phyloP scores from a whole-genome alignment of 2,888 invertebrate species.

The Seladonia tumulorum region DNA sequence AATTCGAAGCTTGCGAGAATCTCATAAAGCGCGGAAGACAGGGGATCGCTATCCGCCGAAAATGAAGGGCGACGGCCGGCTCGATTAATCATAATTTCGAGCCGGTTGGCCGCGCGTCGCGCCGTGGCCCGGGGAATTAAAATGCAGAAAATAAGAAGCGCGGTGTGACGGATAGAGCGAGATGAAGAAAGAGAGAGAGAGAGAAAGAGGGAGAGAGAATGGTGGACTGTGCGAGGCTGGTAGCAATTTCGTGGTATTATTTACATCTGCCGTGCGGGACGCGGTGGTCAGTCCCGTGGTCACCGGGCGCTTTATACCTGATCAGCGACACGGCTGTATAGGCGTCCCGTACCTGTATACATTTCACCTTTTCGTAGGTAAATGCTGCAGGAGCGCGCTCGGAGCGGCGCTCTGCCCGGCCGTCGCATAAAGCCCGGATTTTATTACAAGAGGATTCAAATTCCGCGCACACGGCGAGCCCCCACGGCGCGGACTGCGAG shows the following conservation, averaged over 20 bases:
- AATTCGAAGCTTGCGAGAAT: neutral
- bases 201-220: constrained; percentile 19
- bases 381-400: constrained; percentile 63
- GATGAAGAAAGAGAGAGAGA: constrained; percentile 10
- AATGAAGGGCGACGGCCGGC: neutral
- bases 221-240: constrained; percentile 63
- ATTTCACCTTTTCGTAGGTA: constrained; percentile 72
- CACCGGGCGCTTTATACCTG: constrained; percentile 66
- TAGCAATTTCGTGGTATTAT: constrained; percentile 79
- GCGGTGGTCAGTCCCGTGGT: constrained; percentile 60
- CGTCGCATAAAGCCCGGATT: constrained; percentile 83
- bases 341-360: constrained; percentile 65
- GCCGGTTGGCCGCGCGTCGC: neutral
- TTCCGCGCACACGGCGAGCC: constrained; percentile 80
- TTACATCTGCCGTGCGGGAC: constrained; percentile 73
- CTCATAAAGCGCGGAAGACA: constrained; percentile 5
- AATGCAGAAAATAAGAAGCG: constrained; percentile 11
- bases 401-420: constrained; percentile 52
- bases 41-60: neutral
- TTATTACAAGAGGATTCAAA: constrained; percentile 84
- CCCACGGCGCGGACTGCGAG: constrained; percentile 63
- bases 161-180: neutral
- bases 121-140: neutral
- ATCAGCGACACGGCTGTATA: constrained; percentile 55
- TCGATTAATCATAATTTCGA: constrained; percentile 19